Percentiles rank a stretch among this genome's conserved stretches.
Conservation (phyloP, 2,113 vertebrate genomes). For the rabbit (Oryctolagus cuniculus) region DNA sequence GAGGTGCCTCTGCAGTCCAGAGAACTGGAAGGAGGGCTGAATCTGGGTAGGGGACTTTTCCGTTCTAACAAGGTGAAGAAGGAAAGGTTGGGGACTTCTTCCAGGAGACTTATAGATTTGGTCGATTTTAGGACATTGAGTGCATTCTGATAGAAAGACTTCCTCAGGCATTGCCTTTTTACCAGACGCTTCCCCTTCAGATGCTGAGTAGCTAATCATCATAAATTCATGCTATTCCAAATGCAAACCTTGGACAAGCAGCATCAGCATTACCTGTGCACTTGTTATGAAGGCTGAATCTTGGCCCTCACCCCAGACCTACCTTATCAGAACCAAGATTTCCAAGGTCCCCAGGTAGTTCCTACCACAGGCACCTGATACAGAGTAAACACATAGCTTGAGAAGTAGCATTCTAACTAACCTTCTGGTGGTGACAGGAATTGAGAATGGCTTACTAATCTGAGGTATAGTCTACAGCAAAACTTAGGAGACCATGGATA, state of each 20-base stretch:
- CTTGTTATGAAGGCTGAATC: constrained; percentile 19
- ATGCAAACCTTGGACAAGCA: background rate
- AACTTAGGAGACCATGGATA: constrained; percentile 81
- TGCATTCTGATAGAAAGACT: background rate
- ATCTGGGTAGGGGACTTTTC: background rate
- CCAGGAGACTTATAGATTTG: background rate
- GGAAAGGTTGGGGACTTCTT: background rate
- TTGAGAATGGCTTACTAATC: constrained; percentile 5
- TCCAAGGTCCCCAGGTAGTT: background rate
- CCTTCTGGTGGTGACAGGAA: background rate
- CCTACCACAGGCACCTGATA: background rate
- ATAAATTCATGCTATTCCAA: background rate
- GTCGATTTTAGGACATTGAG: background rate
- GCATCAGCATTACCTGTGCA: background rate
- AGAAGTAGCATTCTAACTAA: background rate
- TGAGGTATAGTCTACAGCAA: constrained; percentile 1
- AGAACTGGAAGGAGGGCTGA: background rate
- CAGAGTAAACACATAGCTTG: background rate
- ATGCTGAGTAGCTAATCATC: background rate
- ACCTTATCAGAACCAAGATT: background rate
- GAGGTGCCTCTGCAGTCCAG: background rate
- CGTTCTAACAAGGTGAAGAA: background rate
- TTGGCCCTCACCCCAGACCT: background rate
- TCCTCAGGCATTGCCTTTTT: background rate
- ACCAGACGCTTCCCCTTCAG: background rate